Evolutionary conservation across 1,140 invertebrate species (phyloP), one percentile per base, ranked within the genome.

Genomic region (Zaprionus davidi): DNA sequence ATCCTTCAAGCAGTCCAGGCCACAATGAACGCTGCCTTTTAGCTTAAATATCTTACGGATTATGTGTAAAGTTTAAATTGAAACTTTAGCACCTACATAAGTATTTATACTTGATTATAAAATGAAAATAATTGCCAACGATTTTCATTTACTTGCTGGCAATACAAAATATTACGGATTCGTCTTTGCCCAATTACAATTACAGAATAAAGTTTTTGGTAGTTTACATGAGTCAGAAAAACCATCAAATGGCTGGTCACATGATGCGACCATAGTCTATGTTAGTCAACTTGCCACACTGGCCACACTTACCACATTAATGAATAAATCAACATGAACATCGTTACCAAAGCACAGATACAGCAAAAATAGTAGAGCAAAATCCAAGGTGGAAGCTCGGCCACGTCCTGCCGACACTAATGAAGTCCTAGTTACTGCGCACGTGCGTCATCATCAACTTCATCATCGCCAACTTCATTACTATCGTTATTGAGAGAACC

Each of bases 311-410:
- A 51, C 71, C 51, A 67, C 76, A 73, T 81, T 86, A 86, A 86
- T 86, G 83, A 87, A 86, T 87, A 82, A 87, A 86, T 86, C 83
- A 79, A 81, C 78, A 74, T 70, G 38, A 26, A 44, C 26, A 55
- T 38, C 65, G 22, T 73, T 78, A 71, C 59, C 20, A 63, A 66
- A 58, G 60, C 46, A 49, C 66, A 84, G 38, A 75, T 68, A 77
- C 41, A 74, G 22, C 34, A 66, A 71, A 51, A 63, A 41, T 65
- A 46, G n/a, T 3, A 55, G 31, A 53, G 59, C 44, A 28, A 65
- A 78, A 69, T 57, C 53, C 38, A 76, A 82, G 69, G 62, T 64
- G 31, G 13, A 44, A 26, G 67, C 28, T 28, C 15, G 51, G 59
- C 67, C 81, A 79, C 60, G 66, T 79, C 64, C 79, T 56, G 70